Base-by-base conservation (phyloP, 2,888 invertebrate genomes). In the Sarcophaga carnaria region DNA sequence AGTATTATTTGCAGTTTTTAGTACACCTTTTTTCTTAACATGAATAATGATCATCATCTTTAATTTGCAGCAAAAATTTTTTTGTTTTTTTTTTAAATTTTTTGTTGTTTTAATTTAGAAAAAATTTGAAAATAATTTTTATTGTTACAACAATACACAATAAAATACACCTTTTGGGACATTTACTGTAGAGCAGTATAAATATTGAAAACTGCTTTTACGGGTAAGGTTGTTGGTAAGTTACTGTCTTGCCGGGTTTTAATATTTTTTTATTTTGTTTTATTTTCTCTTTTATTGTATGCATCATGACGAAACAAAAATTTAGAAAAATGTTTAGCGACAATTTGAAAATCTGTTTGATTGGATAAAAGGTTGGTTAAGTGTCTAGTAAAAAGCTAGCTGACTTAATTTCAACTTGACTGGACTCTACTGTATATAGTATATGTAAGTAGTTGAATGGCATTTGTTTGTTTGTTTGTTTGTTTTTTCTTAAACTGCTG, bases 41-140 rank as follows among this genome's bases (percentile, higher is more conserved):
- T 86, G 76, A 86, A 80, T 83, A 76, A 83, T 86, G 80, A 86
- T 83, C 67, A 86, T 83, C 76, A 83, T 86, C 80, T 83, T 83
- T 49, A 83, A 80, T 80, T 83, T 83, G 79, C 75, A 75, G 83
- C 74, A 78, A 81, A 84, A 60, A 47, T 17, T 27, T 71, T 71
- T 72, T 72, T 22, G 12, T 67, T 67, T 12, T 54, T 20, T 54
- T 54, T 14, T 17, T 54, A 3, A 54, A 14, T 54, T 54, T 54
- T 14, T 4, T 54, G 12, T 49, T 84, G 14, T 75, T 75, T 84
- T 25, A 64, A 75, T n/a, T 63, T 69, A 47, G 67, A 64, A 71
- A 12, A 79, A 74, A 63, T 47, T 72, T 63, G 45, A 59, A 37
- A 84, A 76, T 71, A 59, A 49, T 66, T 72, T 22, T 54, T 37